Evolutionary conservation across 2,797 vertebrate genomes (phyloP).

Genomic region (Dicrostonyx torquatus): DNA sequence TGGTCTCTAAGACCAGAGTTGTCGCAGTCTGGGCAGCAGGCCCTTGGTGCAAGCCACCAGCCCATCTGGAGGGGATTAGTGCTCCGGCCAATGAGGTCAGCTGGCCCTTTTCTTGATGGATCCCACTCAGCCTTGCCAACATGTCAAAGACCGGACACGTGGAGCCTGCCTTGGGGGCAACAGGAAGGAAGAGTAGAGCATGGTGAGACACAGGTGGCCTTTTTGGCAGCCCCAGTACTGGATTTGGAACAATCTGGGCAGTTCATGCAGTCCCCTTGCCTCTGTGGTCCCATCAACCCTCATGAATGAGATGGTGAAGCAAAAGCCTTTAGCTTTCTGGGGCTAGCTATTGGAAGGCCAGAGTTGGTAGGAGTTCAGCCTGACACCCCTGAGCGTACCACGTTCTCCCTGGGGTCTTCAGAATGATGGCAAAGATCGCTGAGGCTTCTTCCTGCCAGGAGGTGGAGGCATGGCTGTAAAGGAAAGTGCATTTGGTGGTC

Average conservation of each 20-base stretch:
- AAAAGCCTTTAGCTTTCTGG: not conserved
- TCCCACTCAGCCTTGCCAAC: conserved; percentile 60
- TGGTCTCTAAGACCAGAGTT: conserved; percentile 34
- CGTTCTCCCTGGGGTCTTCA: not conserved
- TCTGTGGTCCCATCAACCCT: not conserved
- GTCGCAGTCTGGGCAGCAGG: conserved; percentile 53
- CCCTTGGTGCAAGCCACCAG: conserved; percentile 50
- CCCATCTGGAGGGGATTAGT: conserved; percentile 79
- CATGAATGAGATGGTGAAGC: not conserved
- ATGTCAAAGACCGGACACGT: conserved; percentile 51
- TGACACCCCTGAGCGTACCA: not conserved
- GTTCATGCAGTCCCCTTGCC: conserved; percentile 14
- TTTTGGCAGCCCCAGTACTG: conserved; percentile 55
- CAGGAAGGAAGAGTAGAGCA: not conserved
- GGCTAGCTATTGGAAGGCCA: not conserved
- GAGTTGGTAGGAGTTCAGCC: not conserved
- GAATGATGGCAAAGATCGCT: not conserved
- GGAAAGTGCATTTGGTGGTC: not conserved
- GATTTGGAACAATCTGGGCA: conserved; percentile 45
- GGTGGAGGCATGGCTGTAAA: not conserved
- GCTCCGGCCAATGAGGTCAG: conserved; percentile 69
- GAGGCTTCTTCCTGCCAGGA: not conserved
- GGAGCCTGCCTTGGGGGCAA: not conserved
- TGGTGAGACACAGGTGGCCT: conserved; percentile 70
- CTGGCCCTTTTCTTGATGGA: conserved; percentile 63